A percentile compares a stretch with the other conserved stretches of the same genome.
These are phyloP conservation scores for Umimayanthus chanpuru DNA, from an alignment of 92 coral and sea anemone species.

Conservation along the genomic window DNA sequence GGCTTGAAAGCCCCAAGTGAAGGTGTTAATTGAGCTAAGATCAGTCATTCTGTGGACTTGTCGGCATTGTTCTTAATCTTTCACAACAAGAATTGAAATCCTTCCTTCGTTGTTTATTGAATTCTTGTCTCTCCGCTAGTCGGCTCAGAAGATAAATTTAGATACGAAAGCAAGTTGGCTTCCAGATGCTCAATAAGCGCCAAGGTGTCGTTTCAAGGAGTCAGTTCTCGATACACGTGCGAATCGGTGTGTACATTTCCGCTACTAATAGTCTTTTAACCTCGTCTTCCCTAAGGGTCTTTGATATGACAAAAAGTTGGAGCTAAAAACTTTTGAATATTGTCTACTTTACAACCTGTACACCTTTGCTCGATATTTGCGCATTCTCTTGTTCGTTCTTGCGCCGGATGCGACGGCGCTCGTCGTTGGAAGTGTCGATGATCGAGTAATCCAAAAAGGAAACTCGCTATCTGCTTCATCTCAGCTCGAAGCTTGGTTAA, in stretches of 20 bases:
- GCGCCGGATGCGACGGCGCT: conserved; percentile 34
- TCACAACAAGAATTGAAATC: conserved; percentile 35
- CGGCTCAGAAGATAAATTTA: background rate
- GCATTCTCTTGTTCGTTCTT: background rate
- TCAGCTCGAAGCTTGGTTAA: conserved; percentile 24
- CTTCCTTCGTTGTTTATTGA: conserved; percentile 16
- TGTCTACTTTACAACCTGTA: conserved; percentile 30
- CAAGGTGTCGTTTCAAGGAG: background rate
- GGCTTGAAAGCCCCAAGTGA: conserved; percentile 20
- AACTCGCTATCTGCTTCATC: conserved; percentile 31
- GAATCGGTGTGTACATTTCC: conserved; percentile 40
- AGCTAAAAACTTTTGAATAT: conserved; percentile 6
- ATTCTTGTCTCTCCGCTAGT: conserved; percentile 2
- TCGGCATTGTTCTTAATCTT: conserved; percentile 45
- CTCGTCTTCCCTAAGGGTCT: conserved; percentile 36
- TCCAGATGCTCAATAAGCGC: background rate
- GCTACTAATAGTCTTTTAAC: conserved; percentile 41
- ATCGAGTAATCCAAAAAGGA: conserved; percentile 20
- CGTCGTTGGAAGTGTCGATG: conserved; percentile 28
- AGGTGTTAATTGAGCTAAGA: conserved; percentile 47
- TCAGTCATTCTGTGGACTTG: conserved; percentile 30
- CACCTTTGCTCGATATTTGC: conserved; percentile 9
- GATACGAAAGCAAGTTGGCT: background rate
- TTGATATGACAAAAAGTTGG: background rate
- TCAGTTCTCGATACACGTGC: conserved; percentile 19